A percentile compares a stretch with the other conserved stretches of the same genome.
Conservation (phyloP, 2,888 invertebrate genomes). For the Troilus luridus region DNA sequence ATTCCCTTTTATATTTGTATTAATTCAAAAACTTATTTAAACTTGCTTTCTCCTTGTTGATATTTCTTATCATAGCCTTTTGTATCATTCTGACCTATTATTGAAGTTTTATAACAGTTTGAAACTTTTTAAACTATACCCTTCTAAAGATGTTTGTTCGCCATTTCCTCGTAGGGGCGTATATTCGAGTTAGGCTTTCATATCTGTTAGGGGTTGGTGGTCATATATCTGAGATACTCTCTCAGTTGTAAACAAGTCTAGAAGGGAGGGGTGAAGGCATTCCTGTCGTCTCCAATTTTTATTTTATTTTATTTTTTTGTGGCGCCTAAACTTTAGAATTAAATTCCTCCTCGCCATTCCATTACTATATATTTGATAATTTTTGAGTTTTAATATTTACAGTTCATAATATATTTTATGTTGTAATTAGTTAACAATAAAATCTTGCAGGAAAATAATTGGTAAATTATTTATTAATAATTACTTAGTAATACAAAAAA, state of each 20-base stretch:
- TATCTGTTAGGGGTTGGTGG: neutral
- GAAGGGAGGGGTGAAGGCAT: neutral
- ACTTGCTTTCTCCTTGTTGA: neutral
- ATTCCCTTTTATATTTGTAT: no score
- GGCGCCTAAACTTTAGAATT: neutral
- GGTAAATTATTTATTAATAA: no score
- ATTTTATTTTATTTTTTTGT: neutral
- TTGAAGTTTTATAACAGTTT: neutral
- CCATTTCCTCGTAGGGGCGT: neutral
- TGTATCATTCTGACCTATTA: neutral
- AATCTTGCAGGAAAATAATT: no score
- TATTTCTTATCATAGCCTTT: neutral
- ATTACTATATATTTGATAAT: no score
- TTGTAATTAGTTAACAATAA: no score
- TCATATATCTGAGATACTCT: neutral
- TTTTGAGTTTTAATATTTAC: no score
- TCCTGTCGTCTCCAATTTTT: neutral
- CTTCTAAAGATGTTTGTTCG: neutral
- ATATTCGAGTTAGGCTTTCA: slow-evolving; percentile 19
- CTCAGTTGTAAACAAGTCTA: slow-evolving; percentile 13
- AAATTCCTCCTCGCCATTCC: no score
- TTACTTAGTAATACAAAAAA: no score
- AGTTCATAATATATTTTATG: no score
- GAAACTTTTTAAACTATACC: neutral
- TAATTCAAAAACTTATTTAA: neutral